Conservation (phyloP, 2,888 invertebrate genomes). For the Linyphia triangularis region DNA sequence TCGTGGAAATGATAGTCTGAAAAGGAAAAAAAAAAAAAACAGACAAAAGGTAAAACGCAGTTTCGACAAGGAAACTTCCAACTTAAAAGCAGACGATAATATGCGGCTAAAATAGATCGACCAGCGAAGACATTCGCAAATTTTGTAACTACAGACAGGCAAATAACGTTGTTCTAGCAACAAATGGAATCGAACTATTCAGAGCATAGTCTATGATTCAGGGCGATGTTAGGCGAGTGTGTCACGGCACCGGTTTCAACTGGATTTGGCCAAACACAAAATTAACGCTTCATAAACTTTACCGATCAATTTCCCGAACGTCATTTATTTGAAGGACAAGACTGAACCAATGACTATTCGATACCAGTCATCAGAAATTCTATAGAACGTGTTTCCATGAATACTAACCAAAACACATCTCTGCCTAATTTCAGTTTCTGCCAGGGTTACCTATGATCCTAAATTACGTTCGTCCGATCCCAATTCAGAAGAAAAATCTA, state of each 20-base stretch:
- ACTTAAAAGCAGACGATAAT: neutral
- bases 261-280: neutral
- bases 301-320: conserved; percentile 52
- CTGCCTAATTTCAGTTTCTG: too few relatives aligned
- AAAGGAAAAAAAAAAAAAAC: neutral
- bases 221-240: neutral
- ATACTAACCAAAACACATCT: too few relatives aligned
- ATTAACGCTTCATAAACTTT: neutral
- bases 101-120: neutral
- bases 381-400: neutral
- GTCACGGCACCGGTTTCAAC: neutral
- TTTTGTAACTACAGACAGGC: too few relatives aligned
- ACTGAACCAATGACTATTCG: conserved; percentile 39
- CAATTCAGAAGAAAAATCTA: too few relatives aligned
- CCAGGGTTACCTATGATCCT: too few relatives aligned
- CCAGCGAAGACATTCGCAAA: neutral
- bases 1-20: too few relatives aligned
- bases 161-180: neutral
- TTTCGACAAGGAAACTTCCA: neutral
- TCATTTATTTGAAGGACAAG: conserved; percentile 40
- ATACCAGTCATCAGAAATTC: conserved; percentile 19
- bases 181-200: too few relatives aligned
- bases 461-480: too few relatives aligned
- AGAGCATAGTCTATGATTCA: too few relatives aligned
- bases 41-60: neutral